Base-by-base conservation (phyloP, 2,113 vertebrate genomes). In the Lontra canadensis region DNA sequence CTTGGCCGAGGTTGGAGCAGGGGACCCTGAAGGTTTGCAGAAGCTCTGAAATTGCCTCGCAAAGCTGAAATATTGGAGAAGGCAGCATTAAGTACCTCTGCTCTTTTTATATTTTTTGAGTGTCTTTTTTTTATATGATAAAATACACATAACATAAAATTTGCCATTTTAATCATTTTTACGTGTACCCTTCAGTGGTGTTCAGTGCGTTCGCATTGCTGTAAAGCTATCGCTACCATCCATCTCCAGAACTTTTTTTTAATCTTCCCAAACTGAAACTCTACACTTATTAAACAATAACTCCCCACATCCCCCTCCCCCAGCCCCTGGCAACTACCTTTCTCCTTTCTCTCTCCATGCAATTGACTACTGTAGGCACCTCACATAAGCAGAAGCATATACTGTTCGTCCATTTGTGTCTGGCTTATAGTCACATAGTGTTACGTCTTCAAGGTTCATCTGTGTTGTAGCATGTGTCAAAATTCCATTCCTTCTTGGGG, bases 81-180 rank as follows among this genome's bases (percentile, higher is more conserved):
- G 34, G 23, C 4, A 23, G 34, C 31, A 23, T 73, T 21, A 78
- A 79, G 39, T 36, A 65, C 9, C 52, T 85, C 34, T 87, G n/a
- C 10, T 79, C 31, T 71, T 90, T 57, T 94, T 69, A 2, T 47
- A 7, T 2, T 29, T 85, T 61, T 80, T 26, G 1, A 34, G n/a
- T 6, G 59, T 10, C 6, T 61, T 17, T 31, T 47, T n/a, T 65
- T 69, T 79, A 69, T 55, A 18, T 89, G 79, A n/a, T 47, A 83
- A 95, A 63, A 95, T 55, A 31, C 39, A 47, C 3, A 3, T n/a
- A 63, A 88, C 36, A 29, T 61, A 69, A 36, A 23, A 49, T 63
- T 92, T 83, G 65, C n/a, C 74, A 49, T 49, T 93, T 90, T 42
- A 26, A 34, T 59, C 20, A 34, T 65, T 90, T 86, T 57, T 36